These are phyloP conservation scores for Ligdia adustata DNA, from an alignment of 2,888 invertebrate species.

Conservation along the genomic window DNA sequence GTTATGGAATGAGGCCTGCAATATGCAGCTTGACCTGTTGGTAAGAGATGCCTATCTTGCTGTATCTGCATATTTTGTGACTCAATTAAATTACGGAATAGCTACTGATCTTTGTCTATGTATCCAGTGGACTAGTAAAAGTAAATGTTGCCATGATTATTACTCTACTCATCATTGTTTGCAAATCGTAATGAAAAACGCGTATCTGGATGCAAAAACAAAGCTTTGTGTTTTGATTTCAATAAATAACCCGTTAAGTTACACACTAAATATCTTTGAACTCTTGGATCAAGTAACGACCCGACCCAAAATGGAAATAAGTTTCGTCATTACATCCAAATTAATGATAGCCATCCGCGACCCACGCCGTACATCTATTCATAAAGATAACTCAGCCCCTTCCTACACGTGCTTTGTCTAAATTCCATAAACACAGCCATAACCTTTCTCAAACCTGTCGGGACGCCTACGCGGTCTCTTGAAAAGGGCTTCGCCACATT, in stretches of 20 bases:
- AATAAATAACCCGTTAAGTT: neutral
- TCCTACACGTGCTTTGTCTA: constrained; percentile 40
- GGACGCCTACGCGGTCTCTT: constrained; percentile 33
- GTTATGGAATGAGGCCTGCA: constrained; percentile 3
- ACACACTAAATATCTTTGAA: constrained; percentile 10
- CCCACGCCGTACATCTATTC: constrained; percentile 31
- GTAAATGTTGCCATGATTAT: no score
- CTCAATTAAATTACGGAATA: constrained; percentile 3
- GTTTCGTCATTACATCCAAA: constrained; percentile 36
- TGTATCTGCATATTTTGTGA: neutral
- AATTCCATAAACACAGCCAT: constrained; percentile 37
- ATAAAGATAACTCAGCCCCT: constrained; percentile 35
- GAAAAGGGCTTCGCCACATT: constrained; percentile 6
- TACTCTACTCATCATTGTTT: no score
- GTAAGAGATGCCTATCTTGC: neutral
- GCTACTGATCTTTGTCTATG: neutral
- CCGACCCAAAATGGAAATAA: constrained; percentile 25
- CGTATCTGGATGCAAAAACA: no score
- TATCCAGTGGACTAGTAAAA: no score
- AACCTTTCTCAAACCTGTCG: constrained; percentile 38
- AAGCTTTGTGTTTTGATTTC: no score
- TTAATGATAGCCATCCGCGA: constrained; percentile 36
- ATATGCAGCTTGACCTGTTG: neutral
- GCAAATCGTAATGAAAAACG: no score
- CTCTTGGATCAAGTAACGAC: constrained; percentile 4